Percentiles rank a stretch among this genome's conserved stretches.
These are phyloP conservation scores for Pheosia tremula DNA, from an alignment of 2,888 invertebrate genomes.

Conservation along the genomic window DNA sequence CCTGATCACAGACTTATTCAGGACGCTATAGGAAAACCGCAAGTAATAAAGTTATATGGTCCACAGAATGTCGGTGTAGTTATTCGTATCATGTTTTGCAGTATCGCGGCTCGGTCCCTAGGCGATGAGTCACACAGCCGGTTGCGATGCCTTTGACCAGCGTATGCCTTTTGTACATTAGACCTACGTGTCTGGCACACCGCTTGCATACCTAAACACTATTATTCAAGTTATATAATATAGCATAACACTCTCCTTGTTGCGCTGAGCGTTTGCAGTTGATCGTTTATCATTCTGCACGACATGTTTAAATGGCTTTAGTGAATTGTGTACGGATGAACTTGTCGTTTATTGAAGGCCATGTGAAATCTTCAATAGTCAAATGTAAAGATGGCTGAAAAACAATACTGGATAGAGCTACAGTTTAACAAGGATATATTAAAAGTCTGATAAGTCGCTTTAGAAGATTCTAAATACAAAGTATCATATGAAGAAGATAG, in stretches of 20 bases:
- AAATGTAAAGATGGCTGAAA: too few relatives aligned
- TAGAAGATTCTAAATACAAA: too few relatives aligned
- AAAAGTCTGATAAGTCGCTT: too few relatives aligned
- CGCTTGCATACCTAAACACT: slow-evolving; percentile 15
- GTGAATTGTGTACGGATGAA: neutral
- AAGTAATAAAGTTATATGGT: neutral
- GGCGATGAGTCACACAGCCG: slow-evolving; percentile 64
- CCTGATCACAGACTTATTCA: too few relatives aligned
- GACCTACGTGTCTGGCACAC: slow-evolving; percentile 33
- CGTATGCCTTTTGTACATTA: slow-evolving; percentile 40
- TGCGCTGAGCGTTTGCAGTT: neutral
- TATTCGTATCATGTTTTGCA: slow-evolving; percentile 20
- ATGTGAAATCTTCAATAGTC: too few relatives aligned
- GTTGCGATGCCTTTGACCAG: slow-evolving; percentile 48
- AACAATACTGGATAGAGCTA: too few relatives aligned
- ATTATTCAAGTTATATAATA: slow-evolving; percentile 10
- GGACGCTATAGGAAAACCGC: neutral
- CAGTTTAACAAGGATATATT: too few relatives aligned
- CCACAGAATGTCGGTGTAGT: neutral
- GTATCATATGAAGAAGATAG: too few relatives aligned
- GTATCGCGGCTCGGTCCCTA: slow-evolving; percentile 37
- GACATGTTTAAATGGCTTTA: neutral
- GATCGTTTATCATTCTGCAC: neutral
- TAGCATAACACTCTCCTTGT: slow-evolving; percentile 4
- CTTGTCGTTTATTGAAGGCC: too few relatives aligned